Evolutionary conservation across 35 echinoderm and acorn worm genomes (phyloP).

Genomic region (Anneissia japonica): DNA sequence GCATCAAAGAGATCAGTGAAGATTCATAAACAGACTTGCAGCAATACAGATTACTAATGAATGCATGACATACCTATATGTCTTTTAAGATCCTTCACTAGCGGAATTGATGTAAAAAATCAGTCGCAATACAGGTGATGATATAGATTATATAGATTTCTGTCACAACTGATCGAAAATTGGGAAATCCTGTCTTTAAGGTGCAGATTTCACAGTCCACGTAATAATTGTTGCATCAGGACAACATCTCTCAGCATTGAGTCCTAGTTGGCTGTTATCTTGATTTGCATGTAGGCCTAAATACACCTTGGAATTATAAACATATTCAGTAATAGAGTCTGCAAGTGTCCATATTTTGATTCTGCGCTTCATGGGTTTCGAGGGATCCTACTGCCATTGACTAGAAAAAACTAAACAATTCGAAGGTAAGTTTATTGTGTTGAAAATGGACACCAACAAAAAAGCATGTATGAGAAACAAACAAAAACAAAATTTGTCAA

Average conservation of each 20-base stretch:
- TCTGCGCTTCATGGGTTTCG: constrained; percentile 23
- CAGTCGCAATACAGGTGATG: background rate
- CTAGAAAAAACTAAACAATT: too few species aligned
- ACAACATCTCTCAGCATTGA: background rate
- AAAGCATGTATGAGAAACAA: too few species aligned
- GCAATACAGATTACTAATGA: too few species aligned
- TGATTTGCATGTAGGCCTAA: background rate
- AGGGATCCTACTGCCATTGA: background rate
- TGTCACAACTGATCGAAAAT: background rate
- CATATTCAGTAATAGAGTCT: constrained; percentile 25
- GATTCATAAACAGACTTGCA: too few species aligned
- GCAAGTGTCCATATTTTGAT: constrained; percentile 46
- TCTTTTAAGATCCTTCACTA: background rate
- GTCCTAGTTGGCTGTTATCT: background rate
- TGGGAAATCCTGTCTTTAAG: too few species aligned
- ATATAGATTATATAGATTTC: background rate
- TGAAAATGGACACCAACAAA: too few species aligned
- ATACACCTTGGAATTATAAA: constrained; percentile 15
- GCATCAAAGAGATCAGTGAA: too few species aligned
- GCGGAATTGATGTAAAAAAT: background rate
- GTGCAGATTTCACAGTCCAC: too few species aligned
- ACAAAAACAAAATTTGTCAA: too few species aligned
- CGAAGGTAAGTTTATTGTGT: too few species aligned
- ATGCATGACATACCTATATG: background rate
- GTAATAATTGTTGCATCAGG: too few species aligned